Evolutionary conservation across 1,140 invertebrate genomes (phyloP).

Genomic region (Drosophila arizonae): DNA sequence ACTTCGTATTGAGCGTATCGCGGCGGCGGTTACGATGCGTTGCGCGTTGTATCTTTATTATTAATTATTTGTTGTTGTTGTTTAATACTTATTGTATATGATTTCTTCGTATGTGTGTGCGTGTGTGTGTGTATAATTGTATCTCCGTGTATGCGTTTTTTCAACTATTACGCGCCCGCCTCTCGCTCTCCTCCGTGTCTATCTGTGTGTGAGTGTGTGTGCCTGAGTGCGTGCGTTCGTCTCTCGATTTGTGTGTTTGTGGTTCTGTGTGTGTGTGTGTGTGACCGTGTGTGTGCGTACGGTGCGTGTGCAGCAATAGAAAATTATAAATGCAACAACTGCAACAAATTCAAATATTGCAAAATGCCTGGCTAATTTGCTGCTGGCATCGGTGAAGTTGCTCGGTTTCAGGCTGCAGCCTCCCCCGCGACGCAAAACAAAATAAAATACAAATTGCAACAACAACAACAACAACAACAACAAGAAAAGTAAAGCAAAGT

Average conservation of each 20-base stretch:
- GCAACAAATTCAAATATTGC: slow-evolving; percentile 53
- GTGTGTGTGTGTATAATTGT: slow-evolving; percentile 39
- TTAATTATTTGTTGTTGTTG: slow-evolving; percentile 81
- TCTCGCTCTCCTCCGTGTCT: slow-evolving; percentile 12
- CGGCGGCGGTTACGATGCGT: slow-evolving; percentile 82
- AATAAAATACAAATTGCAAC: neutral
- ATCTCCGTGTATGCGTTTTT: slow-evolving; percentile 39
- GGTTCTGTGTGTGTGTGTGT: slow-evolving; percentile 7
- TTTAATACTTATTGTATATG: slow-evolving; percentile 55
- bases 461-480: slow-evolving; percentile 1
- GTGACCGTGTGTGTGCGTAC: slow-evolving; percentile 21
- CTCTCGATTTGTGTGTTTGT: slow-evolving; percentile 3
- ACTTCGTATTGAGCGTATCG: slow-evolving; percentile 83
- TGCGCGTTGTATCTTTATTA: slow-evolving; percentile 82
- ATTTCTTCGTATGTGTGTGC: slow-evolving; percentile 41
- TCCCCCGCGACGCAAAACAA: neutral
- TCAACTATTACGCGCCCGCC: slow-evolving; percentile 30
- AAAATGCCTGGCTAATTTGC: slow-evolving; percentile 57
- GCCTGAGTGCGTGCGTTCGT: slow-evolving; percentile 24
- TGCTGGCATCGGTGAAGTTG: slow-evolving; percentile 59
- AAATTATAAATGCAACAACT: slow-evolving; percentile 32
- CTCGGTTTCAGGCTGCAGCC: slow-evolving; percentile 64
- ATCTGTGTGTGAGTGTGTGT: slow-evolving; percentile 21
- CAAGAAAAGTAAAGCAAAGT: slow-evolving; percentile 12
- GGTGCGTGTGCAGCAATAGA: slow-evolving; percentile 32